Percentiles rank a stretch among this genome's conserved stretches.
Conservation (phyloP, 2,113 vertebrate species). For the Pagrus major region DNA sequence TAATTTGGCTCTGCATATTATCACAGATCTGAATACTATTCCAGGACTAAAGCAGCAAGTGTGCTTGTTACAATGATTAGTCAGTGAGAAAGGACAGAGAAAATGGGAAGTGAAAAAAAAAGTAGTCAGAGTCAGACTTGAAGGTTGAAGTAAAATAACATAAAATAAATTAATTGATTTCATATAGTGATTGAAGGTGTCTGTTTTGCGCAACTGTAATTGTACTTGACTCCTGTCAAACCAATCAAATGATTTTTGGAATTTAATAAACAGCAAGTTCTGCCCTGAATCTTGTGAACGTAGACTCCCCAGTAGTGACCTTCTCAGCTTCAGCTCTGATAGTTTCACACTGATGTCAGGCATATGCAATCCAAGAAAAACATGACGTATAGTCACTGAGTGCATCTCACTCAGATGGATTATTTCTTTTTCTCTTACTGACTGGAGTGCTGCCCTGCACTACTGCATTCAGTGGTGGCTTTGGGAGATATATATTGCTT, state of each 20-base stretch:
- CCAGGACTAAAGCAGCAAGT: conserved; percentile 5
- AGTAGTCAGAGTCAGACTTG: background rate
- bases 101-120: background rate
- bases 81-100: background rate
- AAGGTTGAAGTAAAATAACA: background rate
- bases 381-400: background rate
- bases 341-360: background rate
- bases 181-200: background rate
- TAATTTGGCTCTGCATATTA: conserved; percentile 5
- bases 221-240: background rate
- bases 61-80: background rate
- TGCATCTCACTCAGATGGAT: background rate
- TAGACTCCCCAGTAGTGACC: background rate
- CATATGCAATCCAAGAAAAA: background rate
- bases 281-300: background rate
- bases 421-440: background rate
- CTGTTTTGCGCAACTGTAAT: background rate
- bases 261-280: background rate
- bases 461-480: background rate
- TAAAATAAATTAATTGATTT: background rate
- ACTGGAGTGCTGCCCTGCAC: background rate
- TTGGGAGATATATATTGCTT: background rate
- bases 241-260: background rate
- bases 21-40: conserved; percentile 7
- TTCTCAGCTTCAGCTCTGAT: background rate